phyloP scores from a whole-genome alignment of 2,888 invertebrate species.

The Heliconius ethilla region DNA sequence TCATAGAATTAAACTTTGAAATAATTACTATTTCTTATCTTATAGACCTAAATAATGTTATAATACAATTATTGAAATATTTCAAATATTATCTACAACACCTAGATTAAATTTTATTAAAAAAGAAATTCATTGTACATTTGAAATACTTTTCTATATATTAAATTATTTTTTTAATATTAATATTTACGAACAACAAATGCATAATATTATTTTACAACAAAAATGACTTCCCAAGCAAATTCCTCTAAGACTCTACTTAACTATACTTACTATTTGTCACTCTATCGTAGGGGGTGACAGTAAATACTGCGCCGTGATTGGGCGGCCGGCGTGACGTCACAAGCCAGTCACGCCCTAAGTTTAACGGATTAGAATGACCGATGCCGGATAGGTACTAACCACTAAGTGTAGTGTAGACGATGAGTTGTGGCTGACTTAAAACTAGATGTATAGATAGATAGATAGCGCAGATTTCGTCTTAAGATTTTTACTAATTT shows the following conservation, averaged over 20 bases:
- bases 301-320: slow-evolving; percentile 63
- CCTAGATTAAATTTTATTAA: too few relatives aligned
- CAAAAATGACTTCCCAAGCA: not conserved
- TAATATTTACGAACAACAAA: not conserved
- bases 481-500: not conserved
- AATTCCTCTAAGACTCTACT: slow-evolving; percentile 9
- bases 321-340: slow-evolving; percentile 70
- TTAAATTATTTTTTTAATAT: not conserved
- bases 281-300: slow-evolving; percentile 59
- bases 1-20: too few relatives aligned
- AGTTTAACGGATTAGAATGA: slow-evolving; percentile 64
- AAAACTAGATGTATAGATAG: not conserved
- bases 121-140: too few relatives aligned
- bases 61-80: too few relatives aligned
- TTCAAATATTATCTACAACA: too few relatives aligned
- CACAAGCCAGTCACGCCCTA: slow-evolving; percentile 68
- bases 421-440: not conserved
- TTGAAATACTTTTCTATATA: too few relatives aligned
- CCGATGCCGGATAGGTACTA: slow-evolving; percentile 52
- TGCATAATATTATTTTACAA: not conserved
- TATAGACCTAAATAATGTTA: too few relatives aligned
- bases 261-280: slow-evolving; percentile 29
- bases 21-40: too few relatives aligned
- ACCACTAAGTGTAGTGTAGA: slow-evolving; percentile 7
- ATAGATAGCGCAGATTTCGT: not conserved